Evolutionary conservation across 2,888 invertebrate genomes (phyloP).

Genomic region (Scrobipalpa costella): DNA sequence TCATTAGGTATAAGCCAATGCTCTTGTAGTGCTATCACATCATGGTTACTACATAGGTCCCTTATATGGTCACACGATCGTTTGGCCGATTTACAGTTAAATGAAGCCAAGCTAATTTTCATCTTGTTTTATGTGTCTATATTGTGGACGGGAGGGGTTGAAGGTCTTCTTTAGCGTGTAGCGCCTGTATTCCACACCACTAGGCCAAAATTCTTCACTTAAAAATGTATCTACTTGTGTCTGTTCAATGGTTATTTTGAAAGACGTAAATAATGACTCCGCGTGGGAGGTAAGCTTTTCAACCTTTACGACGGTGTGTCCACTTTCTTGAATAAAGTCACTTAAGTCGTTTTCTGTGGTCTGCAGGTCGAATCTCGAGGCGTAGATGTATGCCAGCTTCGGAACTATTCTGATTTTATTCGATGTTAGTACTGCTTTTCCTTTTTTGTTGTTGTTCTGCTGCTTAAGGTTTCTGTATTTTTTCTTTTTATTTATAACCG

Average conservation of each 20-base stretch:
- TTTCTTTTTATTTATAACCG: background rate
- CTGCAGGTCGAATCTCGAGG: background rate
- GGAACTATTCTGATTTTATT: conserved; percentile 16
- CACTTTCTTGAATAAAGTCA: conserved; percentile 19
- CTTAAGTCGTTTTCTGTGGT: conserved; percentile 9
- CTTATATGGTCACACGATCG: conserved; percentile 23
- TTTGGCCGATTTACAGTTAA: conserved; percentile 30
- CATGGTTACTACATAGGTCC: background rate
- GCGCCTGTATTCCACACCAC: conserved; percentile 20
- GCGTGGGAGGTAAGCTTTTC: conserved; percentile 13
- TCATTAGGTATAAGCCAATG: conserved; percentile 24
- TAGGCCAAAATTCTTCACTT: conserved; percentile 24
- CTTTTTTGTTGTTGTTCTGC: background rate
- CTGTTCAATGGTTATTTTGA: conserved; percentile 10
- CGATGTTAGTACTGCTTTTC: background rate
- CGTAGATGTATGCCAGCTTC: conserved; percentile 12
- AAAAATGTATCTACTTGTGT: conserved; percentile 10
- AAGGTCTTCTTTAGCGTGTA: conserved; percentile 18
- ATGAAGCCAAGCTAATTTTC: conserved; percentile 17
- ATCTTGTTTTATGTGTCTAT: no score
- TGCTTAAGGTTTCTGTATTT: background rate
- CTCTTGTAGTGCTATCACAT: conserved; percentile 23
- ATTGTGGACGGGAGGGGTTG: no score
- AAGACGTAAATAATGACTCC: conserved; percentile 5
- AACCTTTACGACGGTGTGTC: background rate